A percentile compares a stretch with the other conserved stretches of the same genome.
Evolutionary conservation across 2,888 invertebrate species (phyloP).

Genomic region (Drosophila longiperda): DNA sequence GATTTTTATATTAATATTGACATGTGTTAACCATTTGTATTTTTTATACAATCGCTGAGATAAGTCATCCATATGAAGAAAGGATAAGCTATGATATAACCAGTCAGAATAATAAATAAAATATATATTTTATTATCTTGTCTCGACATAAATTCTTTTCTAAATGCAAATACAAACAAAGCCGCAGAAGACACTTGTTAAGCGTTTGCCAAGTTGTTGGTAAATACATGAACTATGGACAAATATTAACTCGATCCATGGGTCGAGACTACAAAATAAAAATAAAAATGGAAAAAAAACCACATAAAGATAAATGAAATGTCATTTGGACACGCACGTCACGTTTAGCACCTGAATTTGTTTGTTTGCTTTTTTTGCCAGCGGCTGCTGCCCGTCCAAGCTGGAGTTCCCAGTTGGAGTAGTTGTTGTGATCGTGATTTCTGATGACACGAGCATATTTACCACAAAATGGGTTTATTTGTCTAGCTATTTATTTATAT

Average conservation of each 20-base stretch:
- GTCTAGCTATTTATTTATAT: slow-evolving; percentile 7
- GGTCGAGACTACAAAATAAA: slow-evolving; percentile 9
- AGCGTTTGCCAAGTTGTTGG: slow-evolving; percentile 57
- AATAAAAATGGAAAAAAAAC: background rate
- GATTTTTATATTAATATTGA: background rate
- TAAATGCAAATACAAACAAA: slow-evolving; percentile 43
- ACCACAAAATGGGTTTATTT: slow-evolving; percentile 63
- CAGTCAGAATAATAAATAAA: slow-evolving; percentile 20
- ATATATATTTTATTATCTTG: slow-evolving; percentile 19
- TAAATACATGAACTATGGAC: slow-evolving; percentile 49
- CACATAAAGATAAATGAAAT: slow-evolving; percentile 62
- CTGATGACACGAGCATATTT: slow-evolving; percentile 70
- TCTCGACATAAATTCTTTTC: slow-evolving; percentile 13
- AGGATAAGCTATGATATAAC: slow-evolving; percentile 23
- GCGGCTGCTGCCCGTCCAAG: slow-evolving; percentile 27
- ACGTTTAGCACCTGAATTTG: slow-evolving; percentile 69
- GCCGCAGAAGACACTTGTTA: slow-evolving; percentile 67
- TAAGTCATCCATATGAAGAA: background rate
- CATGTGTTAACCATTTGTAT: background rate
- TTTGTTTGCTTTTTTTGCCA: slow-evolving; percentile 44
- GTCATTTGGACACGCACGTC: slow-evolving; percentile 73
- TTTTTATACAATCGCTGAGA: background rate
- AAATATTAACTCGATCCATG: slow-evolving; percentile 54
- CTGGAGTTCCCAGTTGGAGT: slow-evolving; percentile 12
- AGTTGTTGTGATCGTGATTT: slow-evolving; percentile 67